These are phyloP conservation scores for Platichthys stellatus DNA, from an alignment of 2,113 vertebrate genomes.

Conservation along the genomic window DNA sequence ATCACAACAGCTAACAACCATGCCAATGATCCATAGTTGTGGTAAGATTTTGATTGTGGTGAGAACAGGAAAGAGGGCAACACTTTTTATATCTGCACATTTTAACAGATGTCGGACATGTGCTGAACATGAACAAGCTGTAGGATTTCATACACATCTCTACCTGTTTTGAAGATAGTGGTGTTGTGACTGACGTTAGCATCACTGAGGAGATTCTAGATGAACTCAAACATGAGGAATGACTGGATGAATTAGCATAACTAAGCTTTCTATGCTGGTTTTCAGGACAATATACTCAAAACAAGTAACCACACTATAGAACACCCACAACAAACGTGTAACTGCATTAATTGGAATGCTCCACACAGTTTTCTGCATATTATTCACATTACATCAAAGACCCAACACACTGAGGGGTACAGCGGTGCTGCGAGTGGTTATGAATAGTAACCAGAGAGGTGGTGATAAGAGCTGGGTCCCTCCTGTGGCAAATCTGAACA, in stretches of 20 bases:
- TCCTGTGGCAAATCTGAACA: constrained; percentile 68
- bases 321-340: constrained; percentile 70
- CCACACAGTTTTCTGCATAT: constrained; percentile 71
- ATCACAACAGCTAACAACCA: constrained; percentile 67
- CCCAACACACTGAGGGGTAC: constrained; percentile 58
- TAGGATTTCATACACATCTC: constrained; percentile 26
- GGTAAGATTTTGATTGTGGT: constrained; percentile 27
- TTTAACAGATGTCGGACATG: constrained; percentile 15
- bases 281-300: constrained; percentile 69
- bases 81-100: constrained; percentile 4
- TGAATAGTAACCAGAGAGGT: constrained; percentile 66
- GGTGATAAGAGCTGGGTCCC: constrained; percentile 51
- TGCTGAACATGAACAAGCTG: constrained; percentile 29
- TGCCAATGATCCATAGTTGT: constrained; percentile 44
- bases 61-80: background rate
- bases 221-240: constrained; percentile 53
- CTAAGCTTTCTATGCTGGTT: constrained; percentile 74
- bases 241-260: constrained; percentile 61
- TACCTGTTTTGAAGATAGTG: constrained; percentile 26
- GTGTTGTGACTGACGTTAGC: constrained; percentile 58
- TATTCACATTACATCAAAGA: constrained; percentile 76
- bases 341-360: constrained; percentile 73
- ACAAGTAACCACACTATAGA: constrained; percentile 71
- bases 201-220: constrained; percentile 46
- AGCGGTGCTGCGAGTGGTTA: constrained; percentile 63